These are phyloP conservation scores for Nyleta sp. DNA, from an alignment of 2,888 invertebrate genomes.

Conservation along the genomic window DNA sequence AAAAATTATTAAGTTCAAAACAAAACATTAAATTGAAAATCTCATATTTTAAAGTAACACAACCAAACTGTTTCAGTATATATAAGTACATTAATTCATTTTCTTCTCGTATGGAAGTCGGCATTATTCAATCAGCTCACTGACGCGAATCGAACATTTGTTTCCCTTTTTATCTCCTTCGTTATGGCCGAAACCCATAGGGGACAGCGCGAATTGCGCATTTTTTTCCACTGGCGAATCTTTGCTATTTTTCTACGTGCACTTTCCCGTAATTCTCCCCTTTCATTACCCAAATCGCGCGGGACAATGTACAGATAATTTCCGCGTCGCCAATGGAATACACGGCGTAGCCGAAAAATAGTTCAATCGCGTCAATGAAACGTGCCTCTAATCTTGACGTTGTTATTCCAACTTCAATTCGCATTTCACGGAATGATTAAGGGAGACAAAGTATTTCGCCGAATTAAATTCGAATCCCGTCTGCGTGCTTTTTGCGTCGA, in stretches of 20 bases:
- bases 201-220: not conserved
- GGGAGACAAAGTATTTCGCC: slow-evolving; percentile 1
- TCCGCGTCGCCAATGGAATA: slow-evolving; percentile 15
- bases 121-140: no score
- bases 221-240: not conserved
- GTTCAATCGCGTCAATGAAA: slow-evolving; percentile 36
- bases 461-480: slow-evolving; percentile 1
- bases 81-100: no score
- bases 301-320: slow-evolving; percentile 31
- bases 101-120: no score
- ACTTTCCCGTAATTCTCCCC: not conserved
- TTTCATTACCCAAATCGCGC: slow-evolving; percentile 14
- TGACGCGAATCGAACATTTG: no score
- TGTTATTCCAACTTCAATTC: slow-evolving; percentile 29
- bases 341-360: slow-evolving; percentile 5
- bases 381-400: slow-evolving; percentile 16
- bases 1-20: no score
- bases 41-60: no score
- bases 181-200: no score
- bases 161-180: no score
- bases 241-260: not conserved
- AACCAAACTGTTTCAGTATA: no score
- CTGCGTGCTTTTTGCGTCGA: not conserved
- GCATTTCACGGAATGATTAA: slow-evolving; percentile 8
- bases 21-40: no score